Base-by-base conservation (phyloP, 2,113 vertebrate genomes). In the Ciconia boyciana region DNA sequence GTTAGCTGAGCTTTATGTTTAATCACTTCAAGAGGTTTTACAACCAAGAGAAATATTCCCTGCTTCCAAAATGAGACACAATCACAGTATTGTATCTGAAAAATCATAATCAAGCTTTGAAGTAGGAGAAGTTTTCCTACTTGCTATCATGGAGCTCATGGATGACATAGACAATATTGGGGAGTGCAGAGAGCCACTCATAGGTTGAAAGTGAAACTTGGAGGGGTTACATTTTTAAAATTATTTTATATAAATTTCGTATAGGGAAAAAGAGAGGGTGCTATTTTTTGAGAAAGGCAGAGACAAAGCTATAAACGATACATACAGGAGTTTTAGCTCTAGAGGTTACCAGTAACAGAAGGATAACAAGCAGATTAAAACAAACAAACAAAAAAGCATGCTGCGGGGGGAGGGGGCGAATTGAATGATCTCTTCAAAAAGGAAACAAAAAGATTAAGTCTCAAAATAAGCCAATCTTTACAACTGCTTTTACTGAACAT, bases 181-280 rank as follows among this genome's bases (percentile, higher is more conserved):
- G 36, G 41, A 93, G 5, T 12, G 21, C 31, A 66, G 26, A 94
- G 22, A 70, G 15, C 10, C n/a, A 20, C 17, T 65, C 32, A 29
- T 1, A 58, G 8, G 46, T 18, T 62, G 5, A 75, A 58, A 70
- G 61, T 19, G 16, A 90, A 70, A 82, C 25, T 1, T 18, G 16
- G 3, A 2, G 12, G 17, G 3, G 1, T 36, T 54, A 69, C 5
- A 51, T 26, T 31, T 72, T 72, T 57, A 16, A 0, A 43, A 52
- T 41, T 5, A 48, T 77, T 74, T 78, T 44, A 31, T 29, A 60
- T 70, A 62, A 18, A 52, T 61, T 71, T 20, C 17, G 22, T 57
- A 58, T 9, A 6, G 8, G 31, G 11, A 39, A 88, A 82, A 62
- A 54, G 1, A 65, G 25, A 65, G 4, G 5, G 8, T 52, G 11